A percentile compares a stretch with the other conserved stretches of the same genome.
Conservation (phyloP, 2,113 vertebrate species). For the Python bivittatus region DNA sequence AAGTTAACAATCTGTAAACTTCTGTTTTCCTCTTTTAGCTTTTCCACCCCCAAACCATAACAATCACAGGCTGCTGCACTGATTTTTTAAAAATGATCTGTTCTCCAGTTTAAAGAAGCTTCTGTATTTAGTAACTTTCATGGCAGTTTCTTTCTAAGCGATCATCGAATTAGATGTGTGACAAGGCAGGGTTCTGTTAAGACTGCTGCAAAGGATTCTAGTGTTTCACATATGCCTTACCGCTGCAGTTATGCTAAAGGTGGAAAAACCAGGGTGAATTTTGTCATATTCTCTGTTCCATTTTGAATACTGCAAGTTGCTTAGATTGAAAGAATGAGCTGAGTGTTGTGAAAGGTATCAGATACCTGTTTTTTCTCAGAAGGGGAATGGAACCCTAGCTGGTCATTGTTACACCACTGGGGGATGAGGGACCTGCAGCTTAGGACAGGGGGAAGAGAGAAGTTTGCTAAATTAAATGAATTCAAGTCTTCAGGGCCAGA, state of each 20-base stretch:
- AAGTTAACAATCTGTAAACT: not conserved
- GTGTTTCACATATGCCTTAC: not conserved
- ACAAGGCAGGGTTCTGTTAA: not conserved
- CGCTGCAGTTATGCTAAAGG: not conserved
- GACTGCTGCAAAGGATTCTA: too few relatives aligned
- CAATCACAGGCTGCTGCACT: not conserved
- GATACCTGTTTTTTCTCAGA: too few relatives aligned
- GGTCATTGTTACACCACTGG: too few relatives aligned
- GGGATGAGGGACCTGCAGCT: too few relatives aligned
- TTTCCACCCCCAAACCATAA: not conserved
- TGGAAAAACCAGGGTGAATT: not conserved
- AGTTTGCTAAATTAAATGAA: too few relatives aligned
- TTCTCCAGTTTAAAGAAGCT: not conserved
- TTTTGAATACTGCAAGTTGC: not conserved
- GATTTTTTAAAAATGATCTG: not conserved
- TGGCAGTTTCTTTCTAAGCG: not conserved
- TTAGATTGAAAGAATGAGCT: too few relatives aligned
- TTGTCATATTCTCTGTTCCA: not conserved
- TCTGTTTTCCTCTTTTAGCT: not conserved
- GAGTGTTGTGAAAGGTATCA: not conserved
- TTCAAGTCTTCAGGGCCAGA: too few relatives aligned
- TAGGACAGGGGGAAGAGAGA: too few relatives aligned
- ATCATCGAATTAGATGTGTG: too few relatives aligned
- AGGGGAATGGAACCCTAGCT: too few relatives aligned
- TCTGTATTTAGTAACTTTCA: not conserved